phyloP scores from a whole-genome alignment of 2,113 vertebrate species.

The Furnarius figulus region DNA sequence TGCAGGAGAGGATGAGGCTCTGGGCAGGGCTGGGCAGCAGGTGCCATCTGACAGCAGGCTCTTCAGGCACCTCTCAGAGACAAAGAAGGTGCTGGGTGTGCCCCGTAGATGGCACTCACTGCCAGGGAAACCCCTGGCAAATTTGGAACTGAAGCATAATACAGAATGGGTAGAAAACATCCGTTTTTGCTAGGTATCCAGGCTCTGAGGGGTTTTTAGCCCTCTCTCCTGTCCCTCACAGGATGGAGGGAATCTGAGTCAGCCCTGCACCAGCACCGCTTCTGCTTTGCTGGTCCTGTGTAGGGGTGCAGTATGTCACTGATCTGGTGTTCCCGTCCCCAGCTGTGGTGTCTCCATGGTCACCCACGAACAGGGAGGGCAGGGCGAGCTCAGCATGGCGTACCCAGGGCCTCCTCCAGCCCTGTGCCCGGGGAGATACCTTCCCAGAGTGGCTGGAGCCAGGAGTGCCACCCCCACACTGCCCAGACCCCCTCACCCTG shows the following conservation, averaged over 20 bases:
- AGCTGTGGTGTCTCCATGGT: not conserved
- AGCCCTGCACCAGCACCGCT: not conserved
- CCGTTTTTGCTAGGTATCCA: not conserved
- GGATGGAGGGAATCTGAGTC: not conserved
- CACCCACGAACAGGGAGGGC: rapidly evolving
- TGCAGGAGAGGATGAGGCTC: not conserved
- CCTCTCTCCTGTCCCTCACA: not conserved
- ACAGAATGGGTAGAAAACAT: not conserved
- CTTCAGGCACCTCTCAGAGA: not conserved
- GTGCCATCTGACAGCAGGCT: not conserved
- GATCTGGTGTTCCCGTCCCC: not conserved
- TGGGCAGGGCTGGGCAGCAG: not conserved
- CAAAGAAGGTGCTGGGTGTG: not conserved
- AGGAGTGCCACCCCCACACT: rapidly evolving
- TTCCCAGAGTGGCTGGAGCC: not conserved
- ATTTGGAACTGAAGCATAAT: not conserved
- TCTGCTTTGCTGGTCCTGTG: not conserved
- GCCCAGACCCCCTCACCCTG: not conserved
- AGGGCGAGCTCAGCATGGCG: not conserved
- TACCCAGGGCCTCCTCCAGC: not conserved
- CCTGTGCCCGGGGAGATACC: rapidly evolving
- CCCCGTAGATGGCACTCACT: not conserved
- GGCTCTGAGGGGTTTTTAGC: not conserved
- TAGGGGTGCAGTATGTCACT: not conserved
- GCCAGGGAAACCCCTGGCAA: not conserved